Conservation (phyloP, 2,888 invertebrate genomes). For the Andrena camellia region DNA sequence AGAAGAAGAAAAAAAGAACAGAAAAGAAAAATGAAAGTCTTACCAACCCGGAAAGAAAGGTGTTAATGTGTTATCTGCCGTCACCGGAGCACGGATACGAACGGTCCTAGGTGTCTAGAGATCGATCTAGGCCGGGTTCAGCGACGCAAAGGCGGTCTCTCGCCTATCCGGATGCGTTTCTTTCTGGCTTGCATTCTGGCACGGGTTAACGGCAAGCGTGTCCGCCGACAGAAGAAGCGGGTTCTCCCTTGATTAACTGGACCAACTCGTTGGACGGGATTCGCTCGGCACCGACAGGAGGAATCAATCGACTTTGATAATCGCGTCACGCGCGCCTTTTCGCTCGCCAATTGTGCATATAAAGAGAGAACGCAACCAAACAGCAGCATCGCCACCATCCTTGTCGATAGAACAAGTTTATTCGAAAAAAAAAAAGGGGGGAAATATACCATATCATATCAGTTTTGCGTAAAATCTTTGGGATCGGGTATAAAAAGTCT, state of each 20-base stretch:
- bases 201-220: conserved; percentile 55
- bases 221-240: conserved; percentile 43
- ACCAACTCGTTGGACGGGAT: conserved; percentile 51
- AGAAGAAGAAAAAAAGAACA: background rate
- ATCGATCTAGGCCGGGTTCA: conserved; percentile 53
- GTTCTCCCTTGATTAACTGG: conserved; percentile 52
- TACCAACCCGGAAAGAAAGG: conserved; percentile 80
- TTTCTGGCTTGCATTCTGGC: conserved; percentile 54
- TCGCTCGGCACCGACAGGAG: conserved; percentile 24
- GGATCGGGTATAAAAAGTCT: conserved; percentile 76
- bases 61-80: conserved; percentile 84
- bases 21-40: conserved; percentile 72
- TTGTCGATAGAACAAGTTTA: conserved; percentile 61
- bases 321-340: conserved; percentile 8
- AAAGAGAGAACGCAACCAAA: conserved; percentile 30
- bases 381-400: conserved; percentile 71
- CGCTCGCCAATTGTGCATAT: background rate
- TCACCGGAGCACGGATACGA: conserved; percentile 76
- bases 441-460: conserved; percentile 26
- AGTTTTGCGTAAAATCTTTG: conserved; percentile 75
- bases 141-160: conserved; percentile 51
- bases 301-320: conserved; percentile 33
- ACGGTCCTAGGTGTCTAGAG: conserved; percentile 50
- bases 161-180: conserved; percentile 51
- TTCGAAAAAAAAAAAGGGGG: conserved; percentile 57